Percentiles rank a stretch among this genome's conserved stretches.
Conservation (phyloP, 2,888 invertebrate genomes). For the Eupeodes latifasciatus region DNA sequence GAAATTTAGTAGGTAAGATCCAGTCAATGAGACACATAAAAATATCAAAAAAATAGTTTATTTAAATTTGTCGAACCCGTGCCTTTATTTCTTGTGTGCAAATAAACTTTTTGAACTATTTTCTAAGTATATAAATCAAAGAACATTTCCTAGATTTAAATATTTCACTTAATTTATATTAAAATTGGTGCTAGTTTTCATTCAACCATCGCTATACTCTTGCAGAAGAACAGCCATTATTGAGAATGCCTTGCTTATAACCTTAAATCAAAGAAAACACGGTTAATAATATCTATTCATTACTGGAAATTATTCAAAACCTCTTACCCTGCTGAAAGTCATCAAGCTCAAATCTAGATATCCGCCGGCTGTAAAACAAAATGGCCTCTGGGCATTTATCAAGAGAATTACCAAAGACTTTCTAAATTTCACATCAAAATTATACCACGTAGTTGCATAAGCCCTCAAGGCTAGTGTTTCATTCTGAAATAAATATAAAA, state of each 20-base stretch:
- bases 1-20: too few relatives aligned
- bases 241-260: slow-evolving; percentile 32
- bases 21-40: too few relatives aligned
- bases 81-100: too few relatives aligned
- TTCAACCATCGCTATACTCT: slow-evolving; percentile 4
- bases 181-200: neutral
- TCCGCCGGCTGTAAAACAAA: slow-evolving; percentile 79
- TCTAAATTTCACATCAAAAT: slow-evolving; percentile 76
- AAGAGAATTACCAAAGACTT: slow-evolving; percentile 78
- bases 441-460: slow-evolving; percentile 78
- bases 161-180: too few relatives aligned
- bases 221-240: slow-evolving; percentile 33
- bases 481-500: slow-evolving; percentile 75
- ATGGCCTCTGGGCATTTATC: slow-evolving; percentile 77
- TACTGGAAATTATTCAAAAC: neutral
- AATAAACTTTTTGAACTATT: too few relatives aligned
- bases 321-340: slow-evolving; percentile 78
- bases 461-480: slow-evolving; percentile 78
- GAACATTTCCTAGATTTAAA: too few relatives aligned
- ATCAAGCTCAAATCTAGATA: slow-evolving; percentile 79
- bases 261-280: neutral
- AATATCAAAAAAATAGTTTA: too few relatives aligned
- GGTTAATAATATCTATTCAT: too few relatives aligned
- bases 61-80: too few relatives aligned
- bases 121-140: too few relatives aligned